Evolutionary conservation across 2,888 invertebrate species (phyloP).

Genomic region (Pristionchus fissidentatus): DNA sequence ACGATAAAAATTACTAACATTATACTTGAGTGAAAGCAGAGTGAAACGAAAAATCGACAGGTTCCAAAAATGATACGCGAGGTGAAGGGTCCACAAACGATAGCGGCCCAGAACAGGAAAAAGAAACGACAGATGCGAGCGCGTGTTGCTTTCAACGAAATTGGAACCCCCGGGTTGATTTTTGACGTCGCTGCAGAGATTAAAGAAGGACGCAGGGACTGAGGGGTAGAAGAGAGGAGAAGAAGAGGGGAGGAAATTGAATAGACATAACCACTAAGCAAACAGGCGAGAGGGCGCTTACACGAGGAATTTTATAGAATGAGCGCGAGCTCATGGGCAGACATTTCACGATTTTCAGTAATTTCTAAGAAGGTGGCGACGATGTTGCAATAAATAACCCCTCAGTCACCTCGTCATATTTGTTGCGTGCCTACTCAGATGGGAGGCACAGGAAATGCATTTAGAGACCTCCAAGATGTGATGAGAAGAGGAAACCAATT

Average conservation of each 20-base stretch:
- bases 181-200: conserved; percentile 9
- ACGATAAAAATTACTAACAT: no score
- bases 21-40: no score
- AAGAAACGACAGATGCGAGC: background rate
- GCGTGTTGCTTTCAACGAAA: background rate
- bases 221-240: background rate
- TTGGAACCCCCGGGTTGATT: background rate
- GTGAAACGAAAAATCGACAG: background rate
- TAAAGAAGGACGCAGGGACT: conserved; percentile 7
- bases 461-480: conserved; percentile 2
- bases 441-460: background rate
- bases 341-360: no score
- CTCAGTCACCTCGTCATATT: background rate
- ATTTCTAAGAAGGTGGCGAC: background rate
- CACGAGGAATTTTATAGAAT: conserved; percentile 24
- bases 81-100: no score
- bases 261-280: conserved; percentile 40
- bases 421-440: background rate
- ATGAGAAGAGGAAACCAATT: background rate
- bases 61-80: background rate
- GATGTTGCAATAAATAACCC: background rate
- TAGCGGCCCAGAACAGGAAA: no score
- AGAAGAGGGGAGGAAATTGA: conserved; percentile 36
- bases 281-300: conserved; percentile 32
- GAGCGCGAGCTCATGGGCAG: background rate